Evolutionary conservation across 2,888 invertebrate species (phyloP).

Genomic region (Cheiracanthium punctorium): DNA sequence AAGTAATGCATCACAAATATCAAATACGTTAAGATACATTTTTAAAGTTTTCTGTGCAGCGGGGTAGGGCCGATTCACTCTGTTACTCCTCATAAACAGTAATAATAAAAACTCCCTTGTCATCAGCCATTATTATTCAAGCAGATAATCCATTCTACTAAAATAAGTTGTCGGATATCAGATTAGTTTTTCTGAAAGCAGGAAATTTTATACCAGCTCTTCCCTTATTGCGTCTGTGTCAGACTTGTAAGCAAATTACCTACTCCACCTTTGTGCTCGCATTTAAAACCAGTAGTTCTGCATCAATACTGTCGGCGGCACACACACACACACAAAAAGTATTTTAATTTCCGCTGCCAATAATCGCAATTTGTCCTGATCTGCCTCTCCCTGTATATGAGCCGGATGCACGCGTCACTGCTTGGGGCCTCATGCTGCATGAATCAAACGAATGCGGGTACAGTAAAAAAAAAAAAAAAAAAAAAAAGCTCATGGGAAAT

Average conservation of each 20-base stretch:
- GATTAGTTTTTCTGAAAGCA: neutral
- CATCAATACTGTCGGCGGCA: conserved; percentile 8
- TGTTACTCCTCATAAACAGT: too few species aligned
- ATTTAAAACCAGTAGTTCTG: conserved; percentile 21
- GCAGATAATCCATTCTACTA: neutral
- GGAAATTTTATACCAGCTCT: neutral
- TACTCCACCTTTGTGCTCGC: neutral
- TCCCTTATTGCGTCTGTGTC: neutral
- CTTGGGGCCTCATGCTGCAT: neutral
- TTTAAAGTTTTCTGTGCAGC: too few species aligned
- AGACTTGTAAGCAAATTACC: neutral
- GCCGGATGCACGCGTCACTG: conserved; percentile 29
- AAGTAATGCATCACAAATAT: too few species aligned
- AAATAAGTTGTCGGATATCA: neutral
- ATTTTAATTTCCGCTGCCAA: conserved; percentile 31
- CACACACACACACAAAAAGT: too few species aligned
- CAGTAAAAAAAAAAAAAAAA: neutral
- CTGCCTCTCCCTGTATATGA: neutral
- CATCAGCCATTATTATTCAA: too few species aligned
- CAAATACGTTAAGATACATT: too few species aligned
- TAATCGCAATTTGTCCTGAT: conserved; percentile 13
- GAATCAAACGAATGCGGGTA: conserved; percentile 16
- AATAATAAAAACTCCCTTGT: too few species aligned
- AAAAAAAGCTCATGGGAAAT: too few species aligned
- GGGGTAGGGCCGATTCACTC: too few species aligned